Conservation (phyloP, 2,113 vertebrate genomes). For the Alouatta palliata region DNA sequence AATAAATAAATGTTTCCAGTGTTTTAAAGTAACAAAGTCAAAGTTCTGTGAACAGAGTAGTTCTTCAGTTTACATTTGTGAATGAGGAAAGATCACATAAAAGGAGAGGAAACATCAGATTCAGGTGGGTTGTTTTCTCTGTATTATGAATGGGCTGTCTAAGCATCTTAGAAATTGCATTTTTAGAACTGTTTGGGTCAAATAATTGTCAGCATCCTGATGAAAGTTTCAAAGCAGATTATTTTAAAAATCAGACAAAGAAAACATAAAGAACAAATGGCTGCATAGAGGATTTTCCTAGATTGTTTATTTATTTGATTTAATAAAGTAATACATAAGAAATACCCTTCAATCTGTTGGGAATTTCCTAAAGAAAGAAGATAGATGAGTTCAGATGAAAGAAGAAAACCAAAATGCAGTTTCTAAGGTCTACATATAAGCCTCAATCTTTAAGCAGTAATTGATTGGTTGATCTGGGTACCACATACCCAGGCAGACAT, state of each 20-base stretch:
- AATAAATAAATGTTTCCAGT: background rate
- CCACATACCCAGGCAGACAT: background rate
- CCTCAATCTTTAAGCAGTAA: background rate
- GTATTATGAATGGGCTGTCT: accelerated
- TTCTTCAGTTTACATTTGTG: background rate
- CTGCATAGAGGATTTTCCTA: background rate
- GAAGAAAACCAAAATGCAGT: background rate
- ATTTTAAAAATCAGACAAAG: conserved; percentile 27
- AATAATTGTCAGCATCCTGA: background rate
- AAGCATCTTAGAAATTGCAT: background rate
- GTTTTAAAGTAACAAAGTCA: background rate
- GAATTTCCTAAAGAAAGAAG: background rate
- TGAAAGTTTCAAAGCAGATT: background rate
- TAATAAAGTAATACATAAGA: background rate
- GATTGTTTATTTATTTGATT: background rate
- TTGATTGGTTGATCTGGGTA: background rate
- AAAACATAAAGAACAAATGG: background rate
- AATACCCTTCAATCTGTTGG: background rate
- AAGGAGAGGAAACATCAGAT: background rate
- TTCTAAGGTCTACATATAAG: background rate
- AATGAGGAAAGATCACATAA: background rate
- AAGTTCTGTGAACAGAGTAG: background rate
- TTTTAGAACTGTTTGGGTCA: background rate
- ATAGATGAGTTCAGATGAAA: background rate
- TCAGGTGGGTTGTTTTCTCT: background rate